Evolutionary conservation across 2,888 invertebrate species (phyloP).

Genomic region (Leistus spinibarbis): DNA sequence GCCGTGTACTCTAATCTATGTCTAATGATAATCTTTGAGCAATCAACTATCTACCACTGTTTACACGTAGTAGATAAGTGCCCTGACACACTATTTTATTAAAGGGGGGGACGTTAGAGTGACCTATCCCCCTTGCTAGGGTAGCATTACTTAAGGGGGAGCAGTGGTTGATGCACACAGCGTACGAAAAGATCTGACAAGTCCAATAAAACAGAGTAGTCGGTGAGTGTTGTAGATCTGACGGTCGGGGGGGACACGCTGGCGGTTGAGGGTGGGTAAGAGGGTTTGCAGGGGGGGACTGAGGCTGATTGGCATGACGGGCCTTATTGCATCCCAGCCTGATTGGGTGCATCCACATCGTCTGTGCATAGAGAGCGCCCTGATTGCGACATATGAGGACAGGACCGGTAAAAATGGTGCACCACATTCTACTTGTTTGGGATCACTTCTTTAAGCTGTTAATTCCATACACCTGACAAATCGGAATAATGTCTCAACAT

Average conservation of each 20-base stretch:
- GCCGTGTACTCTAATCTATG: not conserved
- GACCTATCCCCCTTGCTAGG: not conserved
- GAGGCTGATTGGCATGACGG: slow-evolving; percentile 7
- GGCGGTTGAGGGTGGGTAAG: not conserved
- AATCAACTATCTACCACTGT: not conserved
- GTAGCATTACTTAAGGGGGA: not conserved
- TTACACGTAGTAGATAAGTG: not conserved
- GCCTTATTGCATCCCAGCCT: slow-evolving; percentile 35
- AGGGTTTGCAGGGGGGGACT: not conserved
- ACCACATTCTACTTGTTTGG: too few relatives aligned
- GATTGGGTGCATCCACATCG: slow-evolving; percentile 40
- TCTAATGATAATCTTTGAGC: not conserved
- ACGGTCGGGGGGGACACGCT: not conserved
- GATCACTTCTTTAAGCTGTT: too few relatives aligned
- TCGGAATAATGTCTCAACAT: too few relatives aligned
- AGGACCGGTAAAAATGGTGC: not conserved
- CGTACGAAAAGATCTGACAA: not conserved
- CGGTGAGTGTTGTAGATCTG: not conserved
- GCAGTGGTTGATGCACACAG: not conserved
- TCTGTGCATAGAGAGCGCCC: not conserved
- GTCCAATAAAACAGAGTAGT: not conserved
- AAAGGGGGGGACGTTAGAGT: not conserved
- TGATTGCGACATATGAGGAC: not conserved
- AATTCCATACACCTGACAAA: too few relatives aligned
- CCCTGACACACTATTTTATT: not conserved